Evolutionary conservation across 2,113 vertebrate genomes (phyloP).

Genomic region (Pangasianodon hypophthalmus): DNA sequence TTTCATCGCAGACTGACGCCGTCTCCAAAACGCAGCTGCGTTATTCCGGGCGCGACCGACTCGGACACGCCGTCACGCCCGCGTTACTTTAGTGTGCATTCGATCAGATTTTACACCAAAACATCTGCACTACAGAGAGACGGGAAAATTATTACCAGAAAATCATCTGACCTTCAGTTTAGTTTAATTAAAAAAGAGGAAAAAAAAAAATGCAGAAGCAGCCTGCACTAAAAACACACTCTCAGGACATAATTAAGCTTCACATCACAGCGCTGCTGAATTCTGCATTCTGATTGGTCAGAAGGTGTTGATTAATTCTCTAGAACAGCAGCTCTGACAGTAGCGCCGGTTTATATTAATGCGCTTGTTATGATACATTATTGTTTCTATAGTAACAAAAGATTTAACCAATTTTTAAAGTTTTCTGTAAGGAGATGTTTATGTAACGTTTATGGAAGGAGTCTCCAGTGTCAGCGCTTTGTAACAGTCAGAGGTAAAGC

Average conservation of each 20-base stretch:
- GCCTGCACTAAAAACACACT: not conserved
- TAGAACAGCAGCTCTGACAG: not conserved
- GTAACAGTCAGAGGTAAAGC: no score
- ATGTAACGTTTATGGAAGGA: not conserved
- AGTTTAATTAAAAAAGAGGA: not conserved
- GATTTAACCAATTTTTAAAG: no score
- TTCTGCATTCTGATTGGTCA: not conserved
- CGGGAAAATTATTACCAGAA: not conserved
- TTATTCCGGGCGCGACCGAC: not conserved
- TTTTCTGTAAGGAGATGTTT: no score
- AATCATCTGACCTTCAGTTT: not conserved
- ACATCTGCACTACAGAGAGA: not conserved
- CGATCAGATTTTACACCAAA: not conserved
- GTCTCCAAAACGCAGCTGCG: not conserved
- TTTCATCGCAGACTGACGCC: not conserved
- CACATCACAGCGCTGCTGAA: not conserved
- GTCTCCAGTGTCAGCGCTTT: no score
- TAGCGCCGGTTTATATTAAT: not conserved
- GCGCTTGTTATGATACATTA: no score
- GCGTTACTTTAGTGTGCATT: not conserved
- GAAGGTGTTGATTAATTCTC: not conserved
- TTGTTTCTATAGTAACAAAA: not conserved
- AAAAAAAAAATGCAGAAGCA: not conserved
- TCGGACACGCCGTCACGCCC: not conserved
- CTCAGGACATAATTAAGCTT: not conserved